These are phyloP conservation scores for Ia io DNA, from an alignment of 2,113 vertebrate genomes.

Conservation along the genomic window DNA sequence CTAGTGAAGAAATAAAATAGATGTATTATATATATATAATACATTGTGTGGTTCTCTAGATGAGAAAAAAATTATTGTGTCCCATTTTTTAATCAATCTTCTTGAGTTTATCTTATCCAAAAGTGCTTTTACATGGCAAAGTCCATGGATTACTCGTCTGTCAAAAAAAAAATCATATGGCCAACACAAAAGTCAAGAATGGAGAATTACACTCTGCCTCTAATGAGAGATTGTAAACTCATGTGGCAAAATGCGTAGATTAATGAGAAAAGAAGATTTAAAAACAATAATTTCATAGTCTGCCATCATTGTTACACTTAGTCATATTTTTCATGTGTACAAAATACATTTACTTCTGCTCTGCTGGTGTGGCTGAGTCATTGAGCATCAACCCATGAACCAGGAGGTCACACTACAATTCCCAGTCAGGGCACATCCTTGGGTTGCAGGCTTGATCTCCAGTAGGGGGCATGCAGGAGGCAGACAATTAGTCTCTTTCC, in stretches of 20 bases:
- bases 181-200: neutral
- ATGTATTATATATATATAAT: neutral
- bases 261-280: neutral
- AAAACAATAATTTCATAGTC: neutral
- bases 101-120: neutral
- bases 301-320: neutral
- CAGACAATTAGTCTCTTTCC: too few species aligned
- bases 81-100: neutral
- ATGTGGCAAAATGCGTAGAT: neutral
- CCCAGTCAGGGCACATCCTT: too few species aligned
- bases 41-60: neutral
- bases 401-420: too few species aligned
- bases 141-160: neutral
- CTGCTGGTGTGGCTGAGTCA: too few species aligned
- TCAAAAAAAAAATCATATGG: neutral
- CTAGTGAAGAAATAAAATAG: neutral
- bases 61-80: neutral
- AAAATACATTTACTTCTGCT: neutral
- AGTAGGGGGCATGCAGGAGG: too few species aligned
- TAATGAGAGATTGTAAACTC: neutral
- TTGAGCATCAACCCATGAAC: too few species aligned
- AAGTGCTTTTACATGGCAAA: neutral
- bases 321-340: neutral
- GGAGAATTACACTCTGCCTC: neutral
- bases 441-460: too few species aligned